Conservation (phyloP, 2,888 invertebrate species). For the Buathra laborator region DNA sequence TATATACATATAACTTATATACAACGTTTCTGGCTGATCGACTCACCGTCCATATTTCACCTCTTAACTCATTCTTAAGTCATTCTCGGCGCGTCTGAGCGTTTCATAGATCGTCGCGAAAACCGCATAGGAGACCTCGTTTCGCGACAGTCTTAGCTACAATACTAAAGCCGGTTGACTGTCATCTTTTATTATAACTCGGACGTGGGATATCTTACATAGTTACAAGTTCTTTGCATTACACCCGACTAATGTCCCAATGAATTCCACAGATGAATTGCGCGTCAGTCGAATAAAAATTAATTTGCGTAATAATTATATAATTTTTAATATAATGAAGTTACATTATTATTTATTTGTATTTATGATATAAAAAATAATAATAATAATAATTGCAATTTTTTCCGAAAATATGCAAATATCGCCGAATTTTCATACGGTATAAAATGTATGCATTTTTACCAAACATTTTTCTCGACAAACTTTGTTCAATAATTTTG, state of each 20-base stretch:
- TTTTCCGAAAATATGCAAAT: no score
- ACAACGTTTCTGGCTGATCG: slow-evolving; percentile 37
- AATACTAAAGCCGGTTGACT: slow-evolving; percentile 32
- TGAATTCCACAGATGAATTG: neutral
- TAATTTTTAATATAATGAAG: no score
- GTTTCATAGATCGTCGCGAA: slow-evolving; percentile 49
- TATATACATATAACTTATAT: neutral
- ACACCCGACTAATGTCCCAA: neutral
- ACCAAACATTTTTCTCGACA: no score
- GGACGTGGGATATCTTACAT: slow-evolving; percentile 31
- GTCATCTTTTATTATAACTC: slow-evolving; percentile 52
- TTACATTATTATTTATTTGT: no score
- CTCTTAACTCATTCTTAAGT: slow-evolving; percentile 60
- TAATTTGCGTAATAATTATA: no score
- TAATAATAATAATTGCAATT: no score
- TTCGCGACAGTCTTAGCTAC: neutral
- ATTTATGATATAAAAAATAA: no score
- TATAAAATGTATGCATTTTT: no score
- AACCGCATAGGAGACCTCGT: slow-evolving; percentile 35
- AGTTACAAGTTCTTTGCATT: slow-evolving; percentile 35
- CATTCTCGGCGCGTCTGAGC: slow-evolving; percentile 50
- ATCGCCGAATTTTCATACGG: no score
- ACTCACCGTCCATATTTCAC: slow-evolving; percentile 50
- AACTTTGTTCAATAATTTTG: no score
- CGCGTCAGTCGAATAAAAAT: no score